Evolutionary conservation across 2,797 vertebrate genomes (phyloP).

Genomic region (Sebastes trivittatus): DNA sequence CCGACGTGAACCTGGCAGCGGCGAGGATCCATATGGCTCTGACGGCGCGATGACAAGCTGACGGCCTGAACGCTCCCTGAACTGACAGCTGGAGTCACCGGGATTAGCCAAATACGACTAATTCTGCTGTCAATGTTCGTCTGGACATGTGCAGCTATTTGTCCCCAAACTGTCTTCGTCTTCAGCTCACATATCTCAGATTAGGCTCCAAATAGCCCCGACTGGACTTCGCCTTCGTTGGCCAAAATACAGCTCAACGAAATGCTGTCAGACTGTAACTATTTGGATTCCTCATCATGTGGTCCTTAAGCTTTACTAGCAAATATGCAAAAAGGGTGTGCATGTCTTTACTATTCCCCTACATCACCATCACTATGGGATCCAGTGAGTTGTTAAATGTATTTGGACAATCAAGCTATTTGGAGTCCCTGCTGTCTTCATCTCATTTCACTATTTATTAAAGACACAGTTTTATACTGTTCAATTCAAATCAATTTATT

Average conservation of each 20-base stretch:
- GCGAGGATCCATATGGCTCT: constrained; percentile 13
- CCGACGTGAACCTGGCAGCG: not conserved
- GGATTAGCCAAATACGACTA: constrained; percentile 35
- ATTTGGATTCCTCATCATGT: not conserved
- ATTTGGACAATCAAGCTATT: not conserved
- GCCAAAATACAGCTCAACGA: not conserved
- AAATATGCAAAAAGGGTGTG: not conserved
- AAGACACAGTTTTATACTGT: not conserved
- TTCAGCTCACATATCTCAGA: not conserved
- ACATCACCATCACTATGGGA: not conserved
- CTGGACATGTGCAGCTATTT: constrained; percentile 13
- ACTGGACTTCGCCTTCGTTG: not conserved
- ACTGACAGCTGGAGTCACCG: constrained; percentile 22
- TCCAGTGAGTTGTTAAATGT: not conserved
- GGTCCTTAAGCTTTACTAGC: not conserved
- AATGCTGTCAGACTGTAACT: not conserved
- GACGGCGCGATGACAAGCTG: constrained; percentile 18
- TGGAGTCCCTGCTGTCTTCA: not conserved
- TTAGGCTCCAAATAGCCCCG: not conserved
- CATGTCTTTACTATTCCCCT: too few species aligned
- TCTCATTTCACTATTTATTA: not conserved
- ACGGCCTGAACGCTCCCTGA: constrained; percentile 5
- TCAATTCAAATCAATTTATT: too few species aligned
- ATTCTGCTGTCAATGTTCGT: constrained; percentile 18
- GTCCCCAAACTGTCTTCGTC: constrained; percentile 23